Evolutionary conservation across 2,888 invertebrate species (phyloP), one percentile per base, ranked within the genome.

Genomic region (Melanchra persicariae): DNA sequence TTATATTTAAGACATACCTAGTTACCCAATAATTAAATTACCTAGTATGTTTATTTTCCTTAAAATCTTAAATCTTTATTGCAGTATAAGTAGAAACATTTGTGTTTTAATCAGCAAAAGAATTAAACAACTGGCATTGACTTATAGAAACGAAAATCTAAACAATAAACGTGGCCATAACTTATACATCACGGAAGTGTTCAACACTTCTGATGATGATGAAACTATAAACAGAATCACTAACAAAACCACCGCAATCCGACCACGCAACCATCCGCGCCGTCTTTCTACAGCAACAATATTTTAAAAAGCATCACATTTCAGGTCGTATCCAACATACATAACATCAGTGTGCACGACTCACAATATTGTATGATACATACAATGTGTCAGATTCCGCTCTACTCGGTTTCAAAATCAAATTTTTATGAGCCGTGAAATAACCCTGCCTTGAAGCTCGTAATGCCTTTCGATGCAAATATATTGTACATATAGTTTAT

Each of bases 351-450:
- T 66, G 66, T 37, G 82, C 78, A 70, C 80, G 77, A 83, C 77
- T 73, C 72, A 76, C 77, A 77, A 84, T 85, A 85, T 78, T 82
- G 81, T 85, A 85, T 85, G 83, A 75, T 83, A 82, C 85, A 86
- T 86, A 87, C 89, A 87, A 86, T 87, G 89, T 87, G 86, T 87
- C 87, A 87, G 88, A 79, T 83, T 83, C 83, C 82, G 74, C 82
- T 71, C 79, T 69, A 79, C 74, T 82, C 84, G 84, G 81, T 82
- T 85, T 84, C 84, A 85, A 87, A 90, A 90, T 89, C 88, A 89
- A 87, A 87, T 89, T 87, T 89, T 89, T 89, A 89, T 87, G 87
- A 87, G 79, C 85, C 89, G 90, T 90, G 87, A 89, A 90, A 90
- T 88, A 87, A 85, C 87, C 83, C 79, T 67, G 79, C 78, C 81